Evolutionary conservation across 2,113 vertebrate species (phyloP).

Genomic region (Pluvianellus socialis): DNA sequence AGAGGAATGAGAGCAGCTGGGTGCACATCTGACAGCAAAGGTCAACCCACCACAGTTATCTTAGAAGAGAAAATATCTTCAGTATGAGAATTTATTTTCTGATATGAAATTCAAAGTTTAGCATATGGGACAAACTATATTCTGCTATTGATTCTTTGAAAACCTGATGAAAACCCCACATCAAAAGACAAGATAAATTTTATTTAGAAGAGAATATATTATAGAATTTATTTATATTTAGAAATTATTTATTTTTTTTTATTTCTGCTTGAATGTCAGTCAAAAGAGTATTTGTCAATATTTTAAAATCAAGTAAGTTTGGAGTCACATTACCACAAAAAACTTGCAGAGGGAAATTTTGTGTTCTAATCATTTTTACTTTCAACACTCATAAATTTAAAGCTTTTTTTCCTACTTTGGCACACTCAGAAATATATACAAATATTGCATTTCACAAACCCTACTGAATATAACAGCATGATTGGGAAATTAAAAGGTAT

Average conservation of each 20-base stretch:
- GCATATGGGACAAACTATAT: background rate
- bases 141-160: background rate
- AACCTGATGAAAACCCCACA: background rate
- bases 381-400: background rate
- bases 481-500: background rate
- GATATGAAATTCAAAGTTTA: background rate
- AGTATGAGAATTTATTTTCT: background rate
- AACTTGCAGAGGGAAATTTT: background rate
- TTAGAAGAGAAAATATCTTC: background rate
- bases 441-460: background rate
- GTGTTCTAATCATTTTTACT: background rate
- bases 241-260: background rate
- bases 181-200: background rate
- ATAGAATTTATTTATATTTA: too few relatives aligned
- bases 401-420: background rate
- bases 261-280: background rate
- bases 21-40: background rate
- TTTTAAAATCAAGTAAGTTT: background rate
- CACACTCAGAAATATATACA: background rate
- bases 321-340: background rate
- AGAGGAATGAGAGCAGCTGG: background rate
- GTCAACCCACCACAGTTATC: background rate
- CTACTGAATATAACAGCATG: background rate
- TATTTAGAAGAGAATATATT: background rate
- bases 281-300: background rate